A percentile compares a stretch with the other conserved stretches of the same genome.
These are phyloP conservation scores for Periplaneta americana DNA, from an alignment of 1,140 invertebrate species.

Conservation along the genomic window DNA sequence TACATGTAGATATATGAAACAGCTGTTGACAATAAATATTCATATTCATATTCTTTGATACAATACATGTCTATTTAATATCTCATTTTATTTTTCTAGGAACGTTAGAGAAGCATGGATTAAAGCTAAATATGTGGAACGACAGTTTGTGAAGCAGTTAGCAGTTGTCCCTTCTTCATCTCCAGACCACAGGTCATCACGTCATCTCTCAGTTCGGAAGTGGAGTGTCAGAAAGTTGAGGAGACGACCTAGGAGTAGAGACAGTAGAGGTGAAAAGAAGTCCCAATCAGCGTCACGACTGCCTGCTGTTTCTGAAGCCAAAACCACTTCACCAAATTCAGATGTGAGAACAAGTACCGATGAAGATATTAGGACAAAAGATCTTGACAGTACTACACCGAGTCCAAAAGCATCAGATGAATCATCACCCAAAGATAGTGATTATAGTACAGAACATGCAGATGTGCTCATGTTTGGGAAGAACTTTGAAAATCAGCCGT, in stretches of 20 bases:
- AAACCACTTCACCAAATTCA: not conserved
- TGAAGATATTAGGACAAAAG: not conserved
- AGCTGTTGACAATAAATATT: no score
- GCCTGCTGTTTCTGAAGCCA: not conserved
- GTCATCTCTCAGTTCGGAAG: constrained; percentile 40
- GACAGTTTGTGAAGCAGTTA: constrained; percentile 48
- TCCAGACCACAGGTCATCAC: constrained; percentile 23
- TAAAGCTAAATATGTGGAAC: constrained; percentile 68
- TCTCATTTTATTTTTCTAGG: constrained; percentile 34
- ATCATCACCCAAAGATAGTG: not conserved
- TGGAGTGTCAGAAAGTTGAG: constrained; percentile 61
- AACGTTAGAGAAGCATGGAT: constrained; percentile 69
- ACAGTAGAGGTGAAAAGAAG: constrained; percentile 27
- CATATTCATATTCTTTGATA: no score
- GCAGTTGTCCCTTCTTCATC: constrained; percentile 22
- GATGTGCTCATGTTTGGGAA: constrained; percentile 48
- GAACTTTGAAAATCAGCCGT: constrained; percentile 43
- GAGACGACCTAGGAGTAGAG: constrained; percentile 43
- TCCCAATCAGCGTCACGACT: not conserved
- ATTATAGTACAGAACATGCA: constrained; percentile 1
- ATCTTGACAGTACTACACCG: not conserved
- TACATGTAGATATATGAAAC: no score
- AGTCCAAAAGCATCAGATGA: not conserved
- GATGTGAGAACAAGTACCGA: not conserved
- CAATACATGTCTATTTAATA: not conserved